These are phyloP conservation scores for Coleophora flavipennella DNA, from an alignment of 2,888 invertebrate species.

Conservation along the genomic window DNA sequence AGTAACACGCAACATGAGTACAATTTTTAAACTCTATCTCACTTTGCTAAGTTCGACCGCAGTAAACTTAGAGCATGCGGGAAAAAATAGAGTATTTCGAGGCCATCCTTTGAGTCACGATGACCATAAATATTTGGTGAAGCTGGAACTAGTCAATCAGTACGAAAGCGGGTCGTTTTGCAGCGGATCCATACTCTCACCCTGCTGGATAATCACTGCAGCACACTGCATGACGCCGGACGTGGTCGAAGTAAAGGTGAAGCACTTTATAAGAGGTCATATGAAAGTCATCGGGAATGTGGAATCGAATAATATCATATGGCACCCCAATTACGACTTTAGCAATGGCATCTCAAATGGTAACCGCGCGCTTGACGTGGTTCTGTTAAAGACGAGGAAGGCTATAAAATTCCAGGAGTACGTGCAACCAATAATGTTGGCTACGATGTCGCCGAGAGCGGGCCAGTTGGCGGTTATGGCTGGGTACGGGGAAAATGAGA, in stretches of 20 bases:
- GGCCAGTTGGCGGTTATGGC: constrained; percentile 14
- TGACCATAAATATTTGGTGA: constrained; percentile 20
- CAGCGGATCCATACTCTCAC: constrained; percentile 24
- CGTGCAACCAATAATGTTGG: constrained; percentile 4
- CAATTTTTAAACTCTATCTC: too few relatives aligned
- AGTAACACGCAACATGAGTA: too few relatives aligned
- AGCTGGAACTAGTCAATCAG: constrained; percentile 8
- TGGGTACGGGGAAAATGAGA: constrained; percentile 20
- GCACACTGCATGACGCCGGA: constrained; percentile 19
- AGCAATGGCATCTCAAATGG: constrained; percentile 1
- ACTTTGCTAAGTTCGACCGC: too few relatives aligned
- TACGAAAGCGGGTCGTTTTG: constrained; percentile 7
- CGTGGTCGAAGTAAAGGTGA: too few relatives aligned
- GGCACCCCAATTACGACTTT: too few relatives aligned
- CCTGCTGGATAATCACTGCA: constrained; percentile 21
- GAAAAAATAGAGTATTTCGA: constrained; percentile 9
- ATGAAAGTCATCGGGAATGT: too few relatives aligned
- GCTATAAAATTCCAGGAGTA: constrained; percentile 13
- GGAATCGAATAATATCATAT: too few relatives aligned
- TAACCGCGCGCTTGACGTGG: constrained; percentile 18
- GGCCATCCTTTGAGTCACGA: constrained; percentile 13
- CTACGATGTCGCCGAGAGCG: too few relatives aligned
- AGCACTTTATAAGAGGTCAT: too few relatives aligned
- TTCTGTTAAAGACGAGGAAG: constrained; percentile 17
- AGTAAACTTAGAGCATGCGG: too few relatives aligned